Base-by-base conservation (phyloP, 2,888 invertebrate species). In the Rhagonycha fulva region DNA sequence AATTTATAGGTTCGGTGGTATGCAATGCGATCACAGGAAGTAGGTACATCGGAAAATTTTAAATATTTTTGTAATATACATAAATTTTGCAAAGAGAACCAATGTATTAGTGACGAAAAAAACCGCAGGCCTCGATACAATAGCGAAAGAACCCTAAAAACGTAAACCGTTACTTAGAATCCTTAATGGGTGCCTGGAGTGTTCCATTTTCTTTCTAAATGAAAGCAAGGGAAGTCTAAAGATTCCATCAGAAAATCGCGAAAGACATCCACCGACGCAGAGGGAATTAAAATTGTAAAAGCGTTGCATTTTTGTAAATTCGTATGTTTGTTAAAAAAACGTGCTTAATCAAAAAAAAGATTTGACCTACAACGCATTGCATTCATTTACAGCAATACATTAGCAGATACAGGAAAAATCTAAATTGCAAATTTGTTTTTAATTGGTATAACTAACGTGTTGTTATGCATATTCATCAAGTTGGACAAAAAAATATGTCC, bases 361-460 rank as follows among this genome's bases (percentile, higher is more conserved):
- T 47, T 47, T 47, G 47, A 47, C 47, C 47, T 47, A 47, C 47
- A 47, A 47, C 12, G 47, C n/a, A 47, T 47, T 47, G 47, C 47
- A 47, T 47, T 47, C 47, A 47, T 47, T 47, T 47, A 47, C 47
- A 47, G 47, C 47, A 47, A 47, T 47, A 47, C 47, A 47, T 47
- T 47, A 47, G 47, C 47, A 47, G 47, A 47, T 47, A 47, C 47
- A 47, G 47, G 47, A 47, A 47, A 47, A 47, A 86, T 86, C 85
- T 86, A 86, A 84, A 86, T 84, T 86, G 85, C 86, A 86, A 86
- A 86, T 84, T 82, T 83, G 84, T 86, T 85, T 85, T 86, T 86
- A 86, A 85, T 84, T 83, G 47, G 47, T 47, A 47, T 47, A 47
- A 86, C 86, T 85, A 84, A 84, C 84, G 80, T 71, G 81, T 77